These are phyloP conservation scores for Contarinia nasturtii DNA, from an alignment of 1,140 invertebrate genomes.

Conservation along the genomic window DNA sequence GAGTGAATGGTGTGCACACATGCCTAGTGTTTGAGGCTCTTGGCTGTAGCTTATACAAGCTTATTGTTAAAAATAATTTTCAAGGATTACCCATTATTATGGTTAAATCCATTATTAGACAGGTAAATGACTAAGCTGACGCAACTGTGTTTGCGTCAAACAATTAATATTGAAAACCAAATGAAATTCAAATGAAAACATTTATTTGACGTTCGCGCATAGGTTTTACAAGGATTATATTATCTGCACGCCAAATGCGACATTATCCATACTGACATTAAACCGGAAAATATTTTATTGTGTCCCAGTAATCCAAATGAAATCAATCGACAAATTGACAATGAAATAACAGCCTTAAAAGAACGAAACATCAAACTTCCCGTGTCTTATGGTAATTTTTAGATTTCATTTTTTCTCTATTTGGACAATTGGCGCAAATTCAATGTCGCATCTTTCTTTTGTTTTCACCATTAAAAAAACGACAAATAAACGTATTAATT, in stretches of 20 bases:
- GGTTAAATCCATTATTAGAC: conserved; percentile 87
- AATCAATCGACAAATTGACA: conserved; percentile 73
- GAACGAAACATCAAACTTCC: conserved; percentile 30
- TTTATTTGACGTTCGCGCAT: not conserved
- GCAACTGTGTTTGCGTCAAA: not conserved
- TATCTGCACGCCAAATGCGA: conserved; percentile 94
- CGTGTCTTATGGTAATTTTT: conserved; percentile 21
- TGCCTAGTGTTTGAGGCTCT: conserved; percentile 99
- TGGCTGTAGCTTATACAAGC: conserved; percentile 90
- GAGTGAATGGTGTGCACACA: conserved; percentile 86
- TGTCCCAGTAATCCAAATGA: conserved; percentile 69
- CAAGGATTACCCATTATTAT: conserved; percentile 86
- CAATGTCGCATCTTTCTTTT: too few species aligned
- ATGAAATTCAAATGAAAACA: not conserved
- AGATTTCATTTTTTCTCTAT: not conserved
- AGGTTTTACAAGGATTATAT: conserved; percentile 69
- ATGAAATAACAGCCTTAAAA: conserved; percentile 60
- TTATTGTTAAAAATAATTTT: conserved; percentile 97
- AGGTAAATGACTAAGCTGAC: conserved; percentile 34
- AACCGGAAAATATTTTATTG: conserved; percentile 95
- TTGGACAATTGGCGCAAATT: too few species aligned
- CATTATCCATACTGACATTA: conserved; percentile 99
- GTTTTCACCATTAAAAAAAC: too few species aligned
- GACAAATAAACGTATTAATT: too few species aligned
- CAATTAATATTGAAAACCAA: not conserved